Percentiles rank a stretch among this genome's conserved stretches.
phyloP scores from a whole-genome alignment of 2,888 invertebrate species.

The Cheilosia soror region DNA sequence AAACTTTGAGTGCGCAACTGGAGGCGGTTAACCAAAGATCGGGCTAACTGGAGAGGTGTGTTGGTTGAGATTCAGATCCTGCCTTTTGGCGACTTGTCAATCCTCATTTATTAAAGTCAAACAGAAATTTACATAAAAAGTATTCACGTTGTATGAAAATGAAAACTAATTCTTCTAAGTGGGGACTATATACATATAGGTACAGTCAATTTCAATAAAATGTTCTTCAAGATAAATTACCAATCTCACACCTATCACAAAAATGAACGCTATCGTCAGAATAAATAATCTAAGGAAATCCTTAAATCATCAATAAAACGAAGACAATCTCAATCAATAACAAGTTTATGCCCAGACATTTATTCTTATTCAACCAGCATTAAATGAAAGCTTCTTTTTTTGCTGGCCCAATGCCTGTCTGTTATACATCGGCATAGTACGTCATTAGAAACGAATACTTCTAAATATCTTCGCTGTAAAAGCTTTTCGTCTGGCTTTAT shows the following conservation, averaged over 20 bases:
- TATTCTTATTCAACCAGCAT: constrained; percentile 16
- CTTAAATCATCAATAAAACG: constrained; percentile 18
- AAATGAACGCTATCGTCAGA: constrained; percentile 8
- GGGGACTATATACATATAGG: no score
- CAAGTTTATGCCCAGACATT: constrained; percentile 44
- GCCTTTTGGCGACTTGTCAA: no score
- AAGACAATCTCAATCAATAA: constrained; percentile 32
- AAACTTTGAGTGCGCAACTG: no score
- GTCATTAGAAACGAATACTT: constrained; percentile 40
- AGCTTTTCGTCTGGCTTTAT: constrained; percentile 38
- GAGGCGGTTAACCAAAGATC: no score
- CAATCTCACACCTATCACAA: neutral
- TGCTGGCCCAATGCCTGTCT: neutral
- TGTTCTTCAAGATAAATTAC: no score
- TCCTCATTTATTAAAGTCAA: no score
- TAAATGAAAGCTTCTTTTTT: constrained; percentile 51
- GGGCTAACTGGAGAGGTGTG: no score
- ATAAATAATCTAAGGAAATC: constrained; percentile 52
- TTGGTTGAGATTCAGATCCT: no score
- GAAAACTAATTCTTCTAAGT: no score
- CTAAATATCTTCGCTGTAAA: constrained; percentile 17
- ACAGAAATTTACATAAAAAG: no score
- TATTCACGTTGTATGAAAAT: no score
- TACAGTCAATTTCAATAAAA: no score
- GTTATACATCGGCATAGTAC: constrained; percentile 27